These are phyloP conservation scores for Bubalus kerabau DNA, from an alignment of 2,113 vertebrate species.

Conservation along the genomic window DNA sequence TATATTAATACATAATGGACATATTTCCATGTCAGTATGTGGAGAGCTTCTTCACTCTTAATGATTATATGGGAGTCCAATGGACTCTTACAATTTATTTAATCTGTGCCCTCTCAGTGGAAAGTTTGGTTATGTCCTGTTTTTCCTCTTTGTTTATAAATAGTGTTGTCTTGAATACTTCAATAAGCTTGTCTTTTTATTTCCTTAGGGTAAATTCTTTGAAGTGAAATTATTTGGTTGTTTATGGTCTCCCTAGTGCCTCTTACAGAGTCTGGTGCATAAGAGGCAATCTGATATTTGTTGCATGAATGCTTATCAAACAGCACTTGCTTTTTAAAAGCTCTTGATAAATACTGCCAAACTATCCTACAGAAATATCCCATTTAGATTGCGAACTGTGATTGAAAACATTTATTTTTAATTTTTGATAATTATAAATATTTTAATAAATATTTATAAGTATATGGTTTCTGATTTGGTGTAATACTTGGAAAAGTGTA, in stretches of 20 bases:
- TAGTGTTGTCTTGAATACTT: not conserved
- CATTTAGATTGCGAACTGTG: not conserved
- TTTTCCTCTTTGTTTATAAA: not conserved
- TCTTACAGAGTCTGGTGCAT: not conserved
- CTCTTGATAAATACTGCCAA: not conserved
- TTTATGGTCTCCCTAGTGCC: not conserved
- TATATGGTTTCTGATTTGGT: not conserved
- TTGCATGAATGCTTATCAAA: not conserved
- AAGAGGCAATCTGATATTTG: not conserved
- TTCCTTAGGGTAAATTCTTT: not conserved
- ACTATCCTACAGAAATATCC: not conserved
- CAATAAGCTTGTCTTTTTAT: not conserved
- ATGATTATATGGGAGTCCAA: not conserved
- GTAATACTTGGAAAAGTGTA: not conserved
- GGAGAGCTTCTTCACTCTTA: not conserved
- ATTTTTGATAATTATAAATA: not conserved
- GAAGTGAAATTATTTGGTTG: not conserved
- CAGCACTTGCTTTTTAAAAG: not conserved
- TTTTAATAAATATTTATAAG: not conserved
- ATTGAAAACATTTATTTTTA: not conserved
- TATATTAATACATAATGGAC: not conserved
- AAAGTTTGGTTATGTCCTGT: not conserved
- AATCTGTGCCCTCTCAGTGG: not conserved
- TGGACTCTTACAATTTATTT: not conserved
- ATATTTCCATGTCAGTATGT: not conserved